Percentiles rank a stretch among this genome's conserved stretches.
Conservation (phyloP, 2,888 invertebrate genomes). For the Cheilosia grossa region DNA sequence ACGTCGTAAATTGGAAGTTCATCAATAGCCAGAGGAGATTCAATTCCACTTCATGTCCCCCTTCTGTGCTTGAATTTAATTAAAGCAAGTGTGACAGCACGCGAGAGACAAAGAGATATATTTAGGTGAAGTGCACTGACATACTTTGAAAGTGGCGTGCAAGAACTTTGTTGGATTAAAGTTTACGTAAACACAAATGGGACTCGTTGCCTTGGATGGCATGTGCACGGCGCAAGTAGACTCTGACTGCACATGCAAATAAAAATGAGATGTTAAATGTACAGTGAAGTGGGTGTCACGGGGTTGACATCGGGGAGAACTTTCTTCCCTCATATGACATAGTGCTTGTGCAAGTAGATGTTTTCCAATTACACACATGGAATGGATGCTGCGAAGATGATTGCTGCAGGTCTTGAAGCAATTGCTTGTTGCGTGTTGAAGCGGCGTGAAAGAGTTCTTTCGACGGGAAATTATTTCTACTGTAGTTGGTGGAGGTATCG, state of each 20-base stretch:
- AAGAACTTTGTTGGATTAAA: conserved; percentile 28
- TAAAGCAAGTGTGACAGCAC: conserved; percentile 1
- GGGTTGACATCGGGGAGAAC: conserved; percentile 1
- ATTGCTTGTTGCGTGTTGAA: too few relatives aligned
- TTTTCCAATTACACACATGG: conserved; percentile 51
- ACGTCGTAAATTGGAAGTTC: too few relatives aligned
- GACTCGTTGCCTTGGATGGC: neutral
- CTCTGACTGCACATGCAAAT: conserved; percentile 37
- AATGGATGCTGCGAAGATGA: neutral
- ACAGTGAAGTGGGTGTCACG: conserved; percentile 15
- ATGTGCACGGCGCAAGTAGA: neutral
- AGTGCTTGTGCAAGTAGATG: conserved; percentile 30
- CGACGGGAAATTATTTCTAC: neutral
- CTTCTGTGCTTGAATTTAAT: conserved; percentile 28
- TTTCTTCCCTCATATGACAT: neutral
- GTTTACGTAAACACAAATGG: conserved; percentile 23
- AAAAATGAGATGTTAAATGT: conserved; percentile 56
- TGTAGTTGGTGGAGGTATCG: neutral
- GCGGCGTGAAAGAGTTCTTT: neutral
- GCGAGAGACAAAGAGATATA: neutral
- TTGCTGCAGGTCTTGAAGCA: neutral
- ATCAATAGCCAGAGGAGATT: neutral
- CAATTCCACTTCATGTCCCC: neutral
- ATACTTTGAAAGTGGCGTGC: conserved; percentile 17
- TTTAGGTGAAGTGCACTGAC: conserved; percentile 38